Evolutionary conservation across 1,140 invertebrate species (phyloP), one percentile per base, ranked within the genome.

Genomic region (Hirudo medicinalis): DNA sequence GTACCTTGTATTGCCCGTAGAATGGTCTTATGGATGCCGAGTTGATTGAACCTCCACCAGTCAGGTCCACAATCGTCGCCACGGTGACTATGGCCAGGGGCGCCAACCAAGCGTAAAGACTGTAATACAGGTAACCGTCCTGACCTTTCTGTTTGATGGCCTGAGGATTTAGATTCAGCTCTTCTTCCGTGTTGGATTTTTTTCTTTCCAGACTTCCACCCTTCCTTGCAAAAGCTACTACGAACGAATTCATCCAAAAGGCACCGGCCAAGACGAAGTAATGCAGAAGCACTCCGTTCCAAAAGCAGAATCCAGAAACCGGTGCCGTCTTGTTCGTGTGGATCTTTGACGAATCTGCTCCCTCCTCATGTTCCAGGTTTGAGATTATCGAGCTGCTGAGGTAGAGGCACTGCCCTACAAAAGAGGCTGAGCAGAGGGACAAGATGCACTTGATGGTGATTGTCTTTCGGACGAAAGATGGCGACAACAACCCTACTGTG

Each of bases 1-100:
- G 8, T n/a, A 63, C 57, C 29, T 63, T 8, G 57, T 63, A 32
- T 15, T 63, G 57, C 11, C 57, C 57, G 57, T 63, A 63, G 57
- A 63, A 63, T 63, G 57, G 57, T 63, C 57, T 63, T 0, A 63
- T n/a, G 20, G 22, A 25, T 4, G 57, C 57, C 22, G 29, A 25
- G 57, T 22, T 63, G 9, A 25, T 32, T 25, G 57, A 63, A 13
- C 19, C 17, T 11, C 57, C 57, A 32, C 13, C 57, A 11, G 19
- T 63, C 22, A 63, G 11, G 19, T 63, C 57, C 11, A 63, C 57
- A 32, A 63, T 32, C 11, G 15, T 22, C 8, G 57, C 57, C 57
- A 63, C 57, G 29, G 19, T 25, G 19, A 63, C 57, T 5, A 63
- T 32, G 1, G 29, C 57, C 22, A 63, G 57, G 29, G 57, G 57